Evolutionary conservation across 2,797 vertebrate genomes (phyloP).

Genomic region (Meriones psammophilus): DNA sequence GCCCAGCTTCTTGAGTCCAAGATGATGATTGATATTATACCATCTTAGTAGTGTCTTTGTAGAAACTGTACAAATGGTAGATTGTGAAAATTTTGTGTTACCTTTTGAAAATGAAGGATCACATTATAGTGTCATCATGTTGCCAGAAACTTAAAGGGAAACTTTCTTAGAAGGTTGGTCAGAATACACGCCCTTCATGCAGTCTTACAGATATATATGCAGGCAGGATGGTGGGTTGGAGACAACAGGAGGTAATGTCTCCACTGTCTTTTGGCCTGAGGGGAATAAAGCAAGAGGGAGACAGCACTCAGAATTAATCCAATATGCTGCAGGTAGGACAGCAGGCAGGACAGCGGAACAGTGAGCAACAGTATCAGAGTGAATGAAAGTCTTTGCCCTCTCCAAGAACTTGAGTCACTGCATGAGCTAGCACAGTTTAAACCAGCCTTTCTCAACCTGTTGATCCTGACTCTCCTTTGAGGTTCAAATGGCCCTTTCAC

Average conservation of each 20-base stretch:
- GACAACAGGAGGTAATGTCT: neutral
- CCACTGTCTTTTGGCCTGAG: neutral
- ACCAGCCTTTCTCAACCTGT: neutral
- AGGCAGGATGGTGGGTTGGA: neutral
- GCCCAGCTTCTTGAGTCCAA: neutral
- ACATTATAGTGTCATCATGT: neutral
- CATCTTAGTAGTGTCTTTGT: neutral
- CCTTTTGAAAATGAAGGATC: neutral
- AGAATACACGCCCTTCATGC: neutral
- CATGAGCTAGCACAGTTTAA: neutral
- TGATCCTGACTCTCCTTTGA: neutral
- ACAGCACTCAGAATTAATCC: neutral
- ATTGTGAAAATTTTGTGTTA: neutral
- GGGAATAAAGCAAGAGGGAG: neutral
- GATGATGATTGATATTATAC: slow-evolving; percentile 15
- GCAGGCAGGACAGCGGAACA: too few species aligned
- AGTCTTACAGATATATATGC: neutral
- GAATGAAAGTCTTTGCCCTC: neutral
- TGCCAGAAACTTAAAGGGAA: slow-evolving; percentile 23
- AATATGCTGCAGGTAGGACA: neutral
- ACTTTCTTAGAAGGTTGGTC: neutral
- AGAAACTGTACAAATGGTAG: slow-evolving; percentile 12
- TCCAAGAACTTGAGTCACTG: neutral
- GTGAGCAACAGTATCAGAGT: neutral
- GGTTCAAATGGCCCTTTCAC: neutral